Evolutionary conservation across 2,113 vertebrate genomes (phyloP).

Genomic region (Ceyx margarethae): DNA sequence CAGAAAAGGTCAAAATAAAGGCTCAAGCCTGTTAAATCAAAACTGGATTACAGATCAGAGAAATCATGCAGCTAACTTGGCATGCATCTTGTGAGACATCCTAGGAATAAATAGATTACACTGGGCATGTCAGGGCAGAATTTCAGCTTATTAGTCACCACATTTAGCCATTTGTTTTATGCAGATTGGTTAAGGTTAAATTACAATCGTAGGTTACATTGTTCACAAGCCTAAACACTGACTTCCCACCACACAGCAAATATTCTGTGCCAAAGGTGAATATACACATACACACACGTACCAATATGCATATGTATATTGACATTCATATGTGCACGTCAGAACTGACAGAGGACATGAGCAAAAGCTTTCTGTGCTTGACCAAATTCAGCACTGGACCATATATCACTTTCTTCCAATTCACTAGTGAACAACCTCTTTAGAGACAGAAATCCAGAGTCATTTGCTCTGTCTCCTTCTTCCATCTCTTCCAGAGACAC

Average conservation of each 20-base stretch:
- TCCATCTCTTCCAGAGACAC: background rate
- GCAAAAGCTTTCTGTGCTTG: background rate
- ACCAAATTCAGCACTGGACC: background rate
- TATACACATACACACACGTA: background rate
- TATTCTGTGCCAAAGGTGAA: background rate
- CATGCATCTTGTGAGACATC: background rate
- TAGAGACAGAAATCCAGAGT: background rate
- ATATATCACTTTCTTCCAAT: background rate
- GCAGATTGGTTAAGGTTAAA: background rate
- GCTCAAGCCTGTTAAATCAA: background rate
- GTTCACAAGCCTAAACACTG: background rate
- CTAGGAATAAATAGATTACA: background rate
- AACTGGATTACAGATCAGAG: conserved; percentile 2
- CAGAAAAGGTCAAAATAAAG: conserved; percentile 37
- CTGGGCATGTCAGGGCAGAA: background rate
- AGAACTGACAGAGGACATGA: background rate
- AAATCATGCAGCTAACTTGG: background rate
- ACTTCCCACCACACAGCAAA: background rate
- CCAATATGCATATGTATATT: background rate
- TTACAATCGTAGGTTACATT: background rate
- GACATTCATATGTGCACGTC: accelerated
- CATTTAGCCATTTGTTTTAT: background rate
- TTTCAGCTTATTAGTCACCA: background rate
- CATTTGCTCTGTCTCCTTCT: background rate
- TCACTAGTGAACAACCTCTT: background rate